Evolutionary conservation across 2,888 invertebrate genomes (phyloP), one percentile per base, ranked within the genome.

Genomic region (Ptycholaimellus sp.): DNA sequence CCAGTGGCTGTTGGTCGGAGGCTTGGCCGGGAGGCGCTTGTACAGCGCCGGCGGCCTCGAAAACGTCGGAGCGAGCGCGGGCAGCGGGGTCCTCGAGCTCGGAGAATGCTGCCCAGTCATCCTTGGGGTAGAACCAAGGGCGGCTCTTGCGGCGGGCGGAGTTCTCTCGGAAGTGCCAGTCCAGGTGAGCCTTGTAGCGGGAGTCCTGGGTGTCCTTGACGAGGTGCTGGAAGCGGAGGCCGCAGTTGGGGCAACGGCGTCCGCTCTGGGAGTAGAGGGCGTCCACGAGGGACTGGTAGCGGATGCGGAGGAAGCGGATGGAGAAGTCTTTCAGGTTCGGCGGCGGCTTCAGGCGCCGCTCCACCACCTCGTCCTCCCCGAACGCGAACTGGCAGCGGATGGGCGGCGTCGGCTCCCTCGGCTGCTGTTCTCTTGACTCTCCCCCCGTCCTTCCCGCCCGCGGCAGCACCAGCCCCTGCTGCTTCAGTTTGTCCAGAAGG

Each of bases 131-230:
- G n/a, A n/a, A n/a, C n/a, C n/a, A n/a, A n/a, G n/a, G n/a, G n/a
- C n/a, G n/a, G n/a, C n/a, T n/a, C n/a, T n/a, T n/a, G n/a, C n/a
- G n/a, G n/a, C n/a, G n/a, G n/a, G n/a, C n/a, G n/a, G n/a, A n/a
- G n/a, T 93, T 93, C 61, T 82, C 80, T 1, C 83, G 66, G 65
- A 93, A 93, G 65, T 96, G 96, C 90, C 93, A 93, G 65, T 96
- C 93, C 41, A 93, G 69, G 64, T 99, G 96, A 58, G 81, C 79
- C 51, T 62, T 54, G 62, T 90, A 96, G 43, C n/a, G n/a, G n/a
- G n/a, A n/a, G n/a, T n/a, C n/a, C n/a, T n/a, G n/a, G n/a, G 76
- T 72, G 46, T 76, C 75, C 7, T 77, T 32, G 28, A 35, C 34
- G 21, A 36, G 22, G 19, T 42, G 33, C 13, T 79, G 76, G 63